phyloP scores from a whole-genome alignment of 2,113 vertebrate species.

The Erinaceus europaeus region DNA sequence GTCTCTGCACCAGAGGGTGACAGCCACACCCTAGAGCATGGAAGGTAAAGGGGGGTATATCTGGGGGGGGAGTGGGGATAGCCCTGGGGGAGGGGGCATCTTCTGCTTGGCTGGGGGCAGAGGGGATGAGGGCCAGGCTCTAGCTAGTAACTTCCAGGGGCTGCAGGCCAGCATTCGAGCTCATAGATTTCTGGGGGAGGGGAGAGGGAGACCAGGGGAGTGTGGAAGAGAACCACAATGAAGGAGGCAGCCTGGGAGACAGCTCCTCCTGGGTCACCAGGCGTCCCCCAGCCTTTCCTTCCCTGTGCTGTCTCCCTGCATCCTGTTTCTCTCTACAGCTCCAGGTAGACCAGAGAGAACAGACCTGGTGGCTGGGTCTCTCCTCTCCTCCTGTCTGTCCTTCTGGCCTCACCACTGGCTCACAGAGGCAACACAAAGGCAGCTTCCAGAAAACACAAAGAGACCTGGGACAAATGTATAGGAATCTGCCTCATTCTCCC shows the following conservation, averaged over 20 bases:
- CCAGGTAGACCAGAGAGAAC: neutral
- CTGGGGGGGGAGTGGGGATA: neutral
- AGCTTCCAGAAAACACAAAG: slow-evolving; percentile 74
- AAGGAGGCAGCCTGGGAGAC: neutral
- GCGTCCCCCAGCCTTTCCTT: too few species aligned
- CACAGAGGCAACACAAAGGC: too few species aligned
- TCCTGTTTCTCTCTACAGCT: too few species aligned
- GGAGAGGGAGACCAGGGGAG: too few species aligned
- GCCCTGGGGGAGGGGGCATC: neutral
- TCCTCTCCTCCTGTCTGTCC: neutral
- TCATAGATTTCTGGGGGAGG: too few species aligned
- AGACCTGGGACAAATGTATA: slow-evolving; percentile 79
- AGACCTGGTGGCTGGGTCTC: neutral
- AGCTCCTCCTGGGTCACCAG: too few species aligned
- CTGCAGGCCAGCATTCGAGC: too few species aligned
- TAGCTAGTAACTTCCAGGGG: too few species aligned
- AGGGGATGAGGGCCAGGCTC: neutral
- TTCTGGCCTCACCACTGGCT: too few species aligned
- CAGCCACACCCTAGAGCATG: neutral
- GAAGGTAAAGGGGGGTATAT: neutral
- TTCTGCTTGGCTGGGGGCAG: neutral
- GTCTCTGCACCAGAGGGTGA: neutral
- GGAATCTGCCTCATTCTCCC: too few species aligned
- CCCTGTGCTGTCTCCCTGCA: too few species aligned
- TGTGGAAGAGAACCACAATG: neutral